A percentile compares a stretch with the other conserved stretches of the same genome.
phyloP scores from a whole-genome alignment of 2,888 invertebrate genomes.

The Drosophila helvetica region DNA sequence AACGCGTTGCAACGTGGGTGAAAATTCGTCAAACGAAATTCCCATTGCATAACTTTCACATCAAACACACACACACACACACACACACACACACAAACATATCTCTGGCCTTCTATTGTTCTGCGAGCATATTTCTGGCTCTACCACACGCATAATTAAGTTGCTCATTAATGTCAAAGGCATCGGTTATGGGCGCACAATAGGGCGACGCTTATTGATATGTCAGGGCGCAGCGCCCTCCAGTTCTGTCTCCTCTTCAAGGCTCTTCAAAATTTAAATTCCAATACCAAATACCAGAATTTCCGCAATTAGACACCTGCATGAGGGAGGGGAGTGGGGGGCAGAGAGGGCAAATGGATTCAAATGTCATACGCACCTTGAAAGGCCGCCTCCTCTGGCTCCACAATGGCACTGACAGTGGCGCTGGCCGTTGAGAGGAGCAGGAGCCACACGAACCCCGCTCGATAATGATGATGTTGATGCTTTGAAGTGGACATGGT shows the following conservation, averaged over 20 bases:
- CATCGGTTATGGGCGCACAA: constrained; percentile 37
- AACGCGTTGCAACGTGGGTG: too few species aligned
- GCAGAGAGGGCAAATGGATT: not conserved
- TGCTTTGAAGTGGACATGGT: constrained; percentile 65
- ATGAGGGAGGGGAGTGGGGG: not conserved
- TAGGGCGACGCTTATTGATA: constrained; percentile 51
- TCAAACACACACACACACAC: not conserved
- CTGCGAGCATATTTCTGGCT: not conserved
- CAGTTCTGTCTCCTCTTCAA: not conserved
- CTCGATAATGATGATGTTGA: constrained; percentile 58
- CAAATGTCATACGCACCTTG: constrained; percentile 84
- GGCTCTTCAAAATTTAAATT: constrained; percentile 25
- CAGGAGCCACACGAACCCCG: constrained; percentile 67
- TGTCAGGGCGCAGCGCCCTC: constrained; percentile 41
- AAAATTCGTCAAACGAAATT: constrained; percentile 54
- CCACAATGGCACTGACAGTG: constrained; percentile 80
- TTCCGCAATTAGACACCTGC: constrained; percentile 50
- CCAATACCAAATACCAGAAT: constrained; percentile 40
- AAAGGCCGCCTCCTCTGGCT: constrained; percentile 86
- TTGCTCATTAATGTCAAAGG: constrained; percentile 75
- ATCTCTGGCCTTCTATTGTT: constrained; percentile 7
- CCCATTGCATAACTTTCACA: constrained; percentile 57
- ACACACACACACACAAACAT: not conserved
- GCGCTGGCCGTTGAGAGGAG: constrained; percentile 69
- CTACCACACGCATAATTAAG: constrained; percentile 66